Conservation (phyloP, 2,113 vertebrate species). For the Sciurus niger region DNA sequence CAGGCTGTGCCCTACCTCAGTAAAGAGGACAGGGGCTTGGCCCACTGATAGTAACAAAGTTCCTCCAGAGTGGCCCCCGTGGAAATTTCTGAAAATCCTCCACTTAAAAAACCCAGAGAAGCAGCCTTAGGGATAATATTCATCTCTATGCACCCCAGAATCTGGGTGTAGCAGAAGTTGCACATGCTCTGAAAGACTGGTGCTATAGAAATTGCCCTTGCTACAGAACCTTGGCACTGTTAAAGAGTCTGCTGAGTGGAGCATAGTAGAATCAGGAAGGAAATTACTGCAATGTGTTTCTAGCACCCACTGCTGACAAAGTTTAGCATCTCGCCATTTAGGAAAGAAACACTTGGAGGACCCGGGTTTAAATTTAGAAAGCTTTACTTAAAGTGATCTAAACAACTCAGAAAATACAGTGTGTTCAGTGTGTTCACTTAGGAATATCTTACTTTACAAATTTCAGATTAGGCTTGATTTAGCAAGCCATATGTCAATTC, state of each 20-base stretch:
- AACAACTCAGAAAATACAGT: not conserved
- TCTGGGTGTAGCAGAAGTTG: not conserved
- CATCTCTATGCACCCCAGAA: not conserved
- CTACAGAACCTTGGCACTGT: accelerated
- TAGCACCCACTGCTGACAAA: not conserved
- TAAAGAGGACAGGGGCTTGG: not conserved
- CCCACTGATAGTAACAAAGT: not conserved
- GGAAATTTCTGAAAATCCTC: not conserved
- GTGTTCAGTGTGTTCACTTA: not conserved
- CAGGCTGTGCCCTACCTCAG: not conserved
- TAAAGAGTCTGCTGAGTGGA: not conserved
- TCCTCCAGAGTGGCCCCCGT: accelerated
- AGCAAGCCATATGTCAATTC: not conserved
- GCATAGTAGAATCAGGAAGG: not conserved
- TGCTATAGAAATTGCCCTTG: too few species aligned
- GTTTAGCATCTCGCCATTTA: not conserved
- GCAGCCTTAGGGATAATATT: accelerated
- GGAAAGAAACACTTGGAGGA: not conserved
- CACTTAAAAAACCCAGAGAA: not conserved
- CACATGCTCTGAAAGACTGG: too few species aligned
- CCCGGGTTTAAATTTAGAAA: not conserved
- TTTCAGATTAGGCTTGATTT: not conserved
- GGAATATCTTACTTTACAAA: not conserved
- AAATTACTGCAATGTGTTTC: accelerated
- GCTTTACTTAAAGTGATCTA: not conserved